Percentiles rank a stretch among this genome's conserved stretches.
phyloP scores from a whole-genome alignment of 2,888 invertebrate species.

The Notodonta dromedarius region DNA sequence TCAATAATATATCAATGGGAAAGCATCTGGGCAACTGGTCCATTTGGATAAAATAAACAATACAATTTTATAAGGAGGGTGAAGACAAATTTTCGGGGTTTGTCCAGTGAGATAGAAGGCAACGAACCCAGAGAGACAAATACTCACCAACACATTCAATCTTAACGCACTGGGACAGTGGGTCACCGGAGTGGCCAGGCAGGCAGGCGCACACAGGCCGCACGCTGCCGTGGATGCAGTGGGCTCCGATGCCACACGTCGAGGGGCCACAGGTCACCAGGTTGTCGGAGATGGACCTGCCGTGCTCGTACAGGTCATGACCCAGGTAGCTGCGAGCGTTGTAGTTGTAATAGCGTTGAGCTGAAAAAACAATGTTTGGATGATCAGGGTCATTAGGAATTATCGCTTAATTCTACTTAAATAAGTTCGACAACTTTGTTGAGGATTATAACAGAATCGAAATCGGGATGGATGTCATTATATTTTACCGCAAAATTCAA shows the following conservation, averaged over 20 bases:
- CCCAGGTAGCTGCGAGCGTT: slow-evolving; percentile 60
- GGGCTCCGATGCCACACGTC: slow-evolving; percentile 88
- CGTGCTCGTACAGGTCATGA: slow-evolving; percentile 72
- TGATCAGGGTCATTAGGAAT: background rate
- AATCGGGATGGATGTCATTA: too few species aligned
- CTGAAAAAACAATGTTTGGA: slow-evolving; percentile 37
- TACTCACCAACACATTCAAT: slow-evolving; percentile 89
- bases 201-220: slow-evolving; percentile 92
- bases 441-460: too few species aligned
- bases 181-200: slow-evolving; percentile 92
- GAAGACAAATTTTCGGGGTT: too few species aligned
- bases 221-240: slow-evolving; percentile 87
- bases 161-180: slow-evolving; percentile 88
- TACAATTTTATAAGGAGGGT: too few species aligned
- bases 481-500: too few species aligned
- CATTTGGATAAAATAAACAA: too few species aligned
- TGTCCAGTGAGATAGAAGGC: too few species aligned
- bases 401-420: too few species aligned
- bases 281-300: slow-evolving; percentile 75
- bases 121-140: too few species aligned
- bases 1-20: too few species aligned
- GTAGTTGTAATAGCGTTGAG: slow-evolving; percentile 70
- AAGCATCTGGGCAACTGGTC: too few species aligned
- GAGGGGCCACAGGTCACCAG: slow-evolving; percentile 81
- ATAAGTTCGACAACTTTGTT: too few species aligned